These are phyloP conservation scores for Cydia pomonella DNA, from an alignment of 1,140 invertebrate genomes.

Conservation along the genomic window DNA sequence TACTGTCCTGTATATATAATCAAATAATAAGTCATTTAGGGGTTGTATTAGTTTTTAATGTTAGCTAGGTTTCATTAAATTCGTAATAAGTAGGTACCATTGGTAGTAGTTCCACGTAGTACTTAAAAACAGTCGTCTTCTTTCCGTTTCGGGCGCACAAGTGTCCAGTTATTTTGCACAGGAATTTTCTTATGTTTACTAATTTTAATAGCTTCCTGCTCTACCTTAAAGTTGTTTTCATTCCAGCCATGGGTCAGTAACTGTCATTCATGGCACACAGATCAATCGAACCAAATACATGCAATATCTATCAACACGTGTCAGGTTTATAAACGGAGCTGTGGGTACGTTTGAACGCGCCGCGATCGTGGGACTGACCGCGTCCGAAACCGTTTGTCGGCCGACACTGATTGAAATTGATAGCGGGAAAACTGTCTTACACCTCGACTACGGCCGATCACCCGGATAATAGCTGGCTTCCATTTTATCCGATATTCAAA, in stretches of 20 bases:
- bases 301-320: slow-evolving; percentile 29
- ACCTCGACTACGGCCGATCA: not conserved
- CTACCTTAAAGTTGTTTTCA: no score
- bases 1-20: no score
- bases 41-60: no score
- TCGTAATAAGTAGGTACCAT: no score
- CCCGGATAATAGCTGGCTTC: not conserved
- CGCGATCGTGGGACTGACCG: slow-evolving; percentile 16
- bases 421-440: slow-evolving; percentile 32
- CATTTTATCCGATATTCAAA: slow-evolving; percentile 16
- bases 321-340: slow-evolving; percentile 25
- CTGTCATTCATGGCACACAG: not conserved
- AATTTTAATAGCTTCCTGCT: no score
- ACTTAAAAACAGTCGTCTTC: no score
- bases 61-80: no score
- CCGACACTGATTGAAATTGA: slow-evolving; percentile 27
- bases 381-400: slow-evolving; percentile 5
- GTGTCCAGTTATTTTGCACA: no score
- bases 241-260: not conserved
- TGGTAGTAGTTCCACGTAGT: no score
- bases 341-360: slow-evolving; percentile 12
- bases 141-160: no score
- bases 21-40: no score
- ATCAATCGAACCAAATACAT: slow-evolving; percentile 11
- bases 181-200: no score